These are phyloP conservation scores for Caenorhabditis sp. DNA, from an alignment of 2,888 invertebrate species.

Conservation along the genomic window DNA sequence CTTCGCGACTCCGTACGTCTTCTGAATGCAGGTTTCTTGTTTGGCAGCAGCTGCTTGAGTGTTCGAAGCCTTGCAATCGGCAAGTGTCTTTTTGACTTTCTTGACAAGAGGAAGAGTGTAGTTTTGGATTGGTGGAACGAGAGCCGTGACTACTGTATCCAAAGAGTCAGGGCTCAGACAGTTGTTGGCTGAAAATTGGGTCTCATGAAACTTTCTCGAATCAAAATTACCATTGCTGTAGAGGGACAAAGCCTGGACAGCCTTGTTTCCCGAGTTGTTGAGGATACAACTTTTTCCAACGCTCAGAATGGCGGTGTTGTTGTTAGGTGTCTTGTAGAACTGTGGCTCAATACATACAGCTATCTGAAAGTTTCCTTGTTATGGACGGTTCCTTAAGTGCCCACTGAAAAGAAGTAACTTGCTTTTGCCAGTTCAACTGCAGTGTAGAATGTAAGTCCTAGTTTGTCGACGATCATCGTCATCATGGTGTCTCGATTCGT, in stretches of 20 bases:
- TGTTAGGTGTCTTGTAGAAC: constrained; percentile 40
- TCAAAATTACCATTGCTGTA: constrained; percentile 49
- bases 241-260: constrained; percentile 37
- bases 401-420: neutral
- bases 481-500: constrained; percentile 36
- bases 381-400: too few species aligned
- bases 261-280: constrained; percentile 60
- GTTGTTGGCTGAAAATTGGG: constrained; percentile 13
- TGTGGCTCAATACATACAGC: constrained; percentile 36
- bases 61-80: constrained; percentile 40
- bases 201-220: neutral
- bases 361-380: neutral
- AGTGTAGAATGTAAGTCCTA: constrained; percentile 43
- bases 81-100: constrained; percentile 21
- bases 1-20: constrained; percentile 51
- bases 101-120: constrained; percentile 20
- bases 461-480: constrained; percentile 13
- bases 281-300: constrained; percentile 31
- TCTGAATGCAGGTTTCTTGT: constrained; percentile 48
- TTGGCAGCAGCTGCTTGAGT: constrained; percentile 43
- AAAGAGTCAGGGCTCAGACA: constrained; percentile 47
- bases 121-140: constrained; percentile 17
- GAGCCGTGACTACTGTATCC: constrained; percentile 18
- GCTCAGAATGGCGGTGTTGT: constrained; percentile 24
- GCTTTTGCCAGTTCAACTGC: constrained; percentile 29